Percentiles rank a stretch among this genome's conserved stretches.
Evolutionary conservation across 2,888 invertebrate species (phyloP).

Genomic region (Apotomis betuletana): DNA sequence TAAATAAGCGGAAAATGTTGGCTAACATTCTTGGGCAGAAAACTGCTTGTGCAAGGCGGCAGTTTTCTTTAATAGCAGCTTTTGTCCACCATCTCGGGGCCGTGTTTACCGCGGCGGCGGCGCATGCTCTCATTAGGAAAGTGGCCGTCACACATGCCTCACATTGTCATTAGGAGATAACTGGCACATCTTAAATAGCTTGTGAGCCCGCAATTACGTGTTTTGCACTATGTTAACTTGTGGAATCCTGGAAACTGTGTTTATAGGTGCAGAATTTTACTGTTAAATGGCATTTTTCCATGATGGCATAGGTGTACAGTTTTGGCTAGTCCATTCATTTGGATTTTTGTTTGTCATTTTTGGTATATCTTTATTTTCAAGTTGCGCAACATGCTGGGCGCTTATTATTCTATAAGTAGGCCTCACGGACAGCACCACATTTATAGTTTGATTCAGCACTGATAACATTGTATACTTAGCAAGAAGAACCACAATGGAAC

Average conservation of each 20-base stretch:
- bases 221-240: background rate
- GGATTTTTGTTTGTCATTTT: no score
- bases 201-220: background rate
- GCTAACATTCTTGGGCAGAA: slow-evolving; percentile 34
- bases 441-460: no score
- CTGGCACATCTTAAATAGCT: background rate
- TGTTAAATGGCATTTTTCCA: no score
- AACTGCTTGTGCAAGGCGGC: slow-evolving; percentile 1
- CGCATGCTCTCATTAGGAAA: slow-evolving; percentile 51
- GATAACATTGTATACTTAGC: no score
- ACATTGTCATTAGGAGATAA: slow-evolving; percentile 38
- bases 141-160: slow-evolving; percentile 53
- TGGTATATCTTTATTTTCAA: no score
- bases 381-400: no score
- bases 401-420: no score
- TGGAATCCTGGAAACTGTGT: background rate
- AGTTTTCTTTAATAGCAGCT: slow-evolving; percentile 13
- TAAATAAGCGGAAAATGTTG: slow-evolving; percentile 12
- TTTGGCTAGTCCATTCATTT: no score
- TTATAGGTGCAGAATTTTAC: no score
- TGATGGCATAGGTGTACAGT: no score
- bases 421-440: no score
- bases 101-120: slow-evolving; percentile 11
- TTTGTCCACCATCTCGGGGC: slow-evolving; percentile 29
- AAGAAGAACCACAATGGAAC: no score